Percentiles rank a stretch among this genome's conserved stretches.
These are phyloP conservation scores for Tragulus kanchil DNA, from an alignment of 2,113 vertebrate genomes.

Conservation along the genomic window DNA sequence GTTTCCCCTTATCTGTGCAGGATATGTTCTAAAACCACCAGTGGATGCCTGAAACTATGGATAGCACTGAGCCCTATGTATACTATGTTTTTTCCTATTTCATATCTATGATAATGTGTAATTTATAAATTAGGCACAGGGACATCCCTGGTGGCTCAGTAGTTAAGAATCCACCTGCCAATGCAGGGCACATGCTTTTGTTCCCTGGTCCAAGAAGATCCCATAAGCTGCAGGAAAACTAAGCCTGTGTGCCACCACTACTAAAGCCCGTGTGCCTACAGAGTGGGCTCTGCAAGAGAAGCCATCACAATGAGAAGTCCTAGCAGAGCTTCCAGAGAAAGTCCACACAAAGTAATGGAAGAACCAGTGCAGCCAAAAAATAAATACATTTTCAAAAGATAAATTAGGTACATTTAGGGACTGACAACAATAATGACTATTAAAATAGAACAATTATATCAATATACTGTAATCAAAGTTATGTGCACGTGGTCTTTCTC, in stretches of 20 bases:
- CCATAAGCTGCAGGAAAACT: not conserved
- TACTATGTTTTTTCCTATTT: not conserved
- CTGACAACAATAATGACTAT: not conserved
- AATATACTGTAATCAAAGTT: not conserved
- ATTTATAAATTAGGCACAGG: not conserved
- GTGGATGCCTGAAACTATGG: not conserved
- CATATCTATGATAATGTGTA: not conserved
- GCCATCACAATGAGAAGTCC: not conserved
- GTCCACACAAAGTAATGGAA: not conserved
- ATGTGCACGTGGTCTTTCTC: not conserved
- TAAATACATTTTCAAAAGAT: not conserved
- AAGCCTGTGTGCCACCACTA: not conserved
- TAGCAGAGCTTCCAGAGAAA: not conserved
- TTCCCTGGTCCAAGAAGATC: not conserved
- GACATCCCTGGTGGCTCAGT: not conserved
- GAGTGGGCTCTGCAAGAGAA: not conserved
- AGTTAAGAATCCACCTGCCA: not conserved
- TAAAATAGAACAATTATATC: not conserved
- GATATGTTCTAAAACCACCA: not conserved
- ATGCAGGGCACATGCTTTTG: not conserved
- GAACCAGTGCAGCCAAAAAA: not conserved
- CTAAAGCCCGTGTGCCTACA: not conserved
- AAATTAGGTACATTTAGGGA: not conserved
- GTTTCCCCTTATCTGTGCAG: not conserved
- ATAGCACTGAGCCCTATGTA: not conserved